Base-by-base conservation (phyloP, 2,888 invertebrate species). In the Tenthredo mesomela region DNA sequence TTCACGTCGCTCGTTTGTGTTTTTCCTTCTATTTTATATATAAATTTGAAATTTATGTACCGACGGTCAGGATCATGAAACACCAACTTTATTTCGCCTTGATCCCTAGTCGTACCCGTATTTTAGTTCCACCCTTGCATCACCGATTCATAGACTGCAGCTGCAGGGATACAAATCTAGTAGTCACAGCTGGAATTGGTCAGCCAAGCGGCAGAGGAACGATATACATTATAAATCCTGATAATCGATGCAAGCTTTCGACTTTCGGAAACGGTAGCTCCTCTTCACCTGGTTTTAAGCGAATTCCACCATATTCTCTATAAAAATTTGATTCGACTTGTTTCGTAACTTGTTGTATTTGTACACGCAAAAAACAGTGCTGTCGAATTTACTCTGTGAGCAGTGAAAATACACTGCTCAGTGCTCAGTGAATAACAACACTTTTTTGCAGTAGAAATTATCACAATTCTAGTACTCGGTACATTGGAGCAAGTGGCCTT, bases 141-240 rank as follows among this genome's bases (percentile, higher is more conserved):
- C 70, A 70, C 33, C n/a, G 37, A 70, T 70, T 70, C 33, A 70
- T 70, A 18, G 70, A 70, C 37, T 37, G 37, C 70, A 33, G 33
- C 37, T 70, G 18, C 37, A 5, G 7, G 37, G n/a, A 70, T 70
- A 70, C 70, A 70, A 70, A 70, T 70, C 70, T 70, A 29, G 37
- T 33, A 70, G 37, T 25, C n/a, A n/a, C 18, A n/a, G 70, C 7
- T 3, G n/a, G 33, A 70, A 70, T 70, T 70, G 70, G 18, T 70
- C 37, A 9, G n/a, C n/a, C 29, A 37, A 70, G 37, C 15, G 9
- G 29, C 3, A n/a, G 25, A 18, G 37, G 37, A 5, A 33, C 25
- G 33, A 18, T 29, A 9, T 37, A 70, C n/a, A 2, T 70, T 37
- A 1, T 21, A 37, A 70, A 70, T 61, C 61, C 21, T 61, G 25